Evolutionary conservation across 2,797 vertebrate genomes (phyloP), one percentile per base, ranked within the genome.

Genomic region (Sparidentex hasta): DNA sequence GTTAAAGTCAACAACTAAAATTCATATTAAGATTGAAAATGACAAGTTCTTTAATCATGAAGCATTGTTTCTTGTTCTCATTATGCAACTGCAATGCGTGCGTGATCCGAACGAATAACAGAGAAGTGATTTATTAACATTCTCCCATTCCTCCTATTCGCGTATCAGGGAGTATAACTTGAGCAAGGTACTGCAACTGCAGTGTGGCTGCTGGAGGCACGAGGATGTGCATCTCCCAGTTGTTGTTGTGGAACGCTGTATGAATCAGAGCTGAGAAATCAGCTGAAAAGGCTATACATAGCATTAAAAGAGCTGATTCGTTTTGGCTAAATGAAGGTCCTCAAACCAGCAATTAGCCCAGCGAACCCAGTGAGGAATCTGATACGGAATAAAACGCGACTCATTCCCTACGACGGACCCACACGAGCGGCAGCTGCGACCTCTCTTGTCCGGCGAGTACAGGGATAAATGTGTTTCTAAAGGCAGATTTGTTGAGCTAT

Each of bases 341-440:
- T 52, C 38, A 43, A 80, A 79, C 71, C 25, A 23, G 27, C 70
- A 79, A 59, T 76, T 83, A 76, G 61, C 73, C 65, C 11, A 7
- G n/a, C 68, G 63, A 75, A 73, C 66, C 75, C 20, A 38, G 51
- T 48, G 55, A 66, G 29, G 48, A 65, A 58, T 55, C 4, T 59
- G 64, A 73, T 54, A 48, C 70, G 25, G 33, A 78, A 77, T n/a
- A 67, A 52, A 33, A 55, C 21, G 21, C 21, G 48, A 48, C 71
- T 74, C 61, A 46, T 55, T 67, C 21, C 25, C 14, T 27, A 14
- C 18, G 38, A 75, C 27, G 33, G 27, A 59, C 59, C 65, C 25
- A 20, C 43, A 61, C n/a, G 18, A 57, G n/a, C 52, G 64, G 55
- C 48, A 61, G 41, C 58, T 57, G 11, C 38, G 38, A 65, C 50